Base-by-base conservation (phyloP, 2,797 vertebrate genomes). In the Anguilla anguilla region DNA sequence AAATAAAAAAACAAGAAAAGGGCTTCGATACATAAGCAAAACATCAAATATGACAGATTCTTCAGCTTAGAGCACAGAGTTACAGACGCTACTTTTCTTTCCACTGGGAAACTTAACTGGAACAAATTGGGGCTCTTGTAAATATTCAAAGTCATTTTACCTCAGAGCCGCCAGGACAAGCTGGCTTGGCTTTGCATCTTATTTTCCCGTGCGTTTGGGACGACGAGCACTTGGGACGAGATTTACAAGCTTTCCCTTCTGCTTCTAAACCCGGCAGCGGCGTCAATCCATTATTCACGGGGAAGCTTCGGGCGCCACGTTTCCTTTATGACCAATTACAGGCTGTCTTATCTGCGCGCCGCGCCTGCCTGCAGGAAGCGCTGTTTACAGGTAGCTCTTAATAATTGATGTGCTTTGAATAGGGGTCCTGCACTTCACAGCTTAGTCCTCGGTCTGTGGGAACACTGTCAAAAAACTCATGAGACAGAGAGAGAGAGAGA, bases 261-360 rank as follows among this genome's bases (percentile, higher is more conserved):
- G 39, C 46, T 6, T n/a, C n/a, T 31, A 84, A 51, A 59, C 51
- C 35, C 15, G 28, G 10, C 17, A 22, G n/a, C 39, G 46, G 51
- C 86, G 55, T 69, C 28, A 84, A 74, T 84, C 82, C 64, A 84
- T 84, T 84, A 72, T 81, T n/a, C 82, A 84, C 49, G 31, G 82
- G 10, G 49, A 67, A 1, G 87, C 64, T 87, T 84, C 55, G 69
- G 69, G 51, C 1, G 72, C 10, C 64, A 74, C 49, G 35, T 49
- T 19, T 74, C 31, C 67, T 74, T 84, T 87, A 83, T 84, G 64
- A 39, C 49, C 64, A 87, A 74, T 87, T 74, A 84, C 46, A 72
- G 49, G 61, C 39, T 35, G 49, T n/a, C 61, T 84, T 84, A 87
- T 87, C 82, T 39, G 51, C 28, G 31, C 2, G 64, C 28, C n/a